phyloP scores from a whole-genome alignment of 2,888 invertebrate species.

The Amiota minor region DNA sequence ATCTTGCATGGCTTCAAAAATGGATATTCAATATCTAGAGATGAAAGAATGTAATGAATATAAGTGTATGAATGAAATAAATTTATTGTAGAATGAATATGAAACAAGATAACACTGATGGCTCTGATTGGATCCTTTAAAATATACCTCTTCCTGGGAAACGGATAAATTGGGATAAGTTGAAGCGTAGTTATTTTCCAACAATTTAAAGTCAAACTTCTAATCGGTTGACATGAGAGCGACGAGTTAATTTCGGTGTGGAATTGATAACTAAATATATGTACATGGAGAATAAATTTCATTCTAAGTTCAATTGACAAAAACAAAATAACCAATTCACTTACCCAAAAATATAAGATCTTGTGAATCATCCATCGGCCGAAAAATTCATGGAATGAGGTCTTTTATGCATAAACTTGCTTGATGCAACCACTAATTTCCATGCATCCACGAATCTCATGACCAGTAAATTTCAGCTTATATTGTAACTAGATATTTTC shows the following conservation, averaged over 20 bases:
- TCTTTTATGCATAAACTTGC: not conserved
- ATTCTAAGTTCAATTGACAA: not conserved
- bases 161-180: too few species aligned
- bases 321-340: not conserved
- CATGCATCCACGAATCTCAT: too few species aligned
- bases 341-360: not conserved
- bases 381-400: not conserved
- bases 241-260: not conserved
- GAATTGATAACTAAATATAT: slow-evolving; percentile 3
- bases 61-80: too few species aligned
- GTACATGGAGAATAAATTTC: not conserved
- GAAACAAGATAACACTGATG: too few species aligned
- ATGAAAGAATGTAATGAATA: too few species aligned
- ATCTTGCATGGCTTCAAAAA: slow-evolving; percentile 7
- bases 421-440: not conserved
- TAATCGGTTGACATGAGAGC: slow-evolving; percentile 5
- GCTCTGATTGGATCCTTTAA: too few species aligned
- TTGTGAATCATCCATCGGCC: slow-evolving; percentile 4
- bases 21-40: slow-evolving; percentile 1
- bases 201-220: too few species aligned
- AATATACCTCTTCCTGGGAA: too few species aligned
- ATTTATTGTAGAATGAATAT: too few species aligned
- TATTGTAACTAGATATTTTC: too few species aligned
- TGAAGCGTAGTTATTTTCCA: too few species aligned
- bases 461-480: too few species aligned